These are phyloP conservation scores for Puntigrus tetrazona DNA, from an alignment of 2,113 vertebrate genomes.

Conservation along the genomic window DNA sequence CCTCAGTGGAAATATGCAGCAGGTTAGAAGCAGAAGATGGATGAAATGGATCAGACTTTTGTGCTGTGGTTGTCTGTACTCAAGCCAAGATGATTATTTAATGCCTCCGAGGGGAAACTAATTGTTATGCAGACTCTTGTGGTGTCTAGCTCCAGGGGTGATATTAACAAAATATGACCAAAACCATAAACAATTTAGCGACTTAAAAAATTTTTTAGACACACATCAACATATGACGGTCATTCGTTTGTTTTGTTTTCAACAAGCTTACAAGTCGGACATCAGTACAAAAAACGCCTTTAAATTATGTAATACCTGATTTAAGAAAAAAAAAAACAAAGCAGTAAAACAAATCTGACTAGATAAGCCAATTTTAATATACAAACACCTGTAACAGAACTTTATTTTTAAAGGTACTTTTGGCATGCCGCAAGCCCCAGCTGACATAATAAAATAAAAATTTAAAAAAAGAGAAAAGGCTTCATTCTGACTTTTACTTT, in stretches of 20 bases:
- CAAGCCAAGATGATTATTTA: background rate
- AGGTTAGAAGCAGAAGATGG: slow-evolving; percentile 18
- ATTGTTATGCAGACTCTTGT: background rate
- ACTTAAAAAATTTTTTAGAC: background rate
- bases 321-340: background rate
- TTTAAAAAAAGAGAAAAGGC: background rate
- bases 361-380: background rate
- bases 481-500: background rate
- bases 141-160: background rate
- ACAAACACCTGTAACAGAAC: background rate
- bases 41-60: background rate
- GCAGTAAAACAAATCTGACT: background rate
- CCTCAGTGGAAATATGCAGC: background rate
- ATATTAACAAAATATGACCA: no score
- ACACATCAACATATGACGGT: background rate
- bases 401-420: background rate
- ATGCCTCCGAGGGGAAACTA: background rate
- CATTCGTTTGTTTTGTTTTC: no score
- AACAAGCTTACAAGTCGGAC: background rate
- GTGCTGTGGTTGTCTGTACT: slow-evolving; percentile 9
- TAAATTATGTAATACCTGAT: background rate
- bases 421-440: background rate
- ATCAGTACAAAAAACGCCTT: background rate
- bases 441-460: background rate
- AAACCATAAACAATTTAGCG: background rate